Evolutionary conservation across 1,140 invertebrate species (phyloP).

Genomic region (Latrodectus geometricus): DNA sequence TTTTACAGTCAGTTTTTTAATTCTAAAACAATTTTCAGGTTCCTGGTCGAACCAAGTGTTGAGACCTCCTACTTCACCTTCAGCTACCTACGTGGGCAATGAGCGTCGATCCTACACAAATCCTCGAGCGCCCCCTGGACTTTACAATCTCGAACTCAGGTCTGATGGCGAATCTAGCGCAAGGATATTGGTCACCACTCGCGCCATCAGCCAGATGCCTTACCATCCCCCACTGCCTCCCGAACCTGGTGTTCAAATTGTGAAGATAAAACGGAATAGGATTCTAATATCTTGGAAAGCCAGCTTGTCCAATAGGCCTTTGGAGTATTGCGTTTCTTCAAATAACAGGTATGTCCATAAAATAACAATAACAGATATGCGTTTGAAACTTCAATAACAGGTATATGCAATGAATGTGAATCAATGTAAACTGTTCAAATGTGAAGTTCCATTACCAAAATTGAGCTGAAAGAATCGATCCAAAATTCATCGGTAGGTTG

Average conservation of each 20-base stretch:
- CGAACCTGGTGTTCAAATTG: slow-evolving; percentile 62
- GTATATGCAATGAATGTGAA: background rate
- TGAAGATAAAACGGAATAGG: slow-evolving; percentile 48
- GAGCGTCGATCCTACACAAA: slow-evolving; percentile 62
- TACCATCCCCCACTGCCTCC: slow-evolving; percentile 64
- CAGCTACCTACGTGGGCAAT: slow-evolving; percentile 59
- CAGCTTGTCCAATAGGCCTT: slow-evolving; percentile 41
- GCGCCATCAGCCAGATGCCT: slow-evolving; percentile 30
- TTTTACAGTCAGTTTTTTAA: no score
- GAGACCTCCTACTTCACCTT: slow-evolving; percentile 3
- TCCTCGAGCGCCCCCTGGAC: slow-evolving; percentile 55
- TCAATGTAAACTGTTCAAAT: no score
- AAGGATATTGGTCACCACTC: slow-evolving; percentile 63
- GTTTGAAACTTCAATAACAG: slow-evolving; percentile 64
- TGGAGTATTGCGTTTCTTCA: slow-evolving; percentile 67
- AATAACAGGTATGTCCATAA: slow-evolving; percentile 59
- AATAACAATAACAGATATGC: no score
- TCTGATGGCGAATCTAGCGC: slow-evolving; percentile 63
- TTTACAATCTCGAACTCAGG: slow-evolving; percentile 65
- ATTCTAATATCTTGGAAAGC: slow-evolving; percentile 65
- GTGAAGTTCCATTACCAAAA: no score
- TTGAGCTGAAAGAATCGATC: no score
- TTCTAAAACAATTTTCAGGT: background rate
- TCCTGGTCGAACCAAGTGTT: slow-evolving; percentile 27
- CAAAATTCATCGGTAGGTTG: no score